These are phyloP conservation scores for Sphaerophoria taeniata DNA, from an alignment of 2,888 invertebrate species.

Conservation along the genomic window DNA sequence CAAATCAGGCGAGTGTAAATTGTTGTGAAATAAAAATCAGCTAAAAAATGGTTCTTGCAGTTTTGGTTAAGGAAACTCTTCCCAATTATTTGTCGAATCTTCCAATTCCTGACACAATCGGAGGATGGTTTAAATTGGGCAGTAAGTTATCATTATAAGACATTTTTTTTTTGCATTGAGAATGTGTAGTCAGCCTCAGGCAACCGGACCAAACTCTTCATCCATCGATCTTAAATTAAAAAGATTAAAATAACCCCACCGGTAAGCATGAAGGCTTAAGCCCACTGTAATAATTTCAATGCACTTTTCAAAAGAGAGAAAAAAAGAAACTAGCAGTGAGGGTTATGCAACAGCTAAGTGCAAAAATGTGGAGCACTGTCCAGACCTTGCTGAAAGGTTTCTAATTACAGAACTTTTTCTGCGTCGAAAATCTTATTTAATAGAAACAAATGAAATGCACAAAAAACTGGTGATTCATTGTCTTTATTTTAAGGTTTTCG, in stretches of 20 bases:
- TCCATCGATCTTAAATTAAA: constrained; percentile 11
- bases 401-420: background rate
- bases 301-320: no score
- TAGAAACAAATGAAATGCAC: no score
- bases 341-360: no score
- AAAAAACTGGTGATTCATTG: background rate
- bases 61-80: constrained; percentile 90
- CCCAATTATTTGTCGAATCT: constrained; percentile 93
- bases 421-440: background rate
- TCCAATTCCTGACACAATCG: constrained; percentile 92
- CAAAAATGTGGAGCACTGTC: no score
- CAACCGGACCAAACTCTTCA: background rate
- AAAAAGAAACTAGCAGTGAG: no score
- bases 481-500: background rate
- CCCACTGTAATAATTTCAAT: no score
- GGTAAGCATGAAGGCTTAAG: background rate
- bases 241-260: background rate
- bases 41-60: constrained; percentile 89
- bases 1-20: constrained; percentile 19
- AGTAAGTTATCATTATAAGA: constrained; percentile 84
- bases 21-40: constrained; percentile 27
- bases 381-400: no score
- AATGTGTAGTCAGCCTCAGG: background rate
- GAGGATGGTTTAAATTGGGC: constrained; percentile 94
- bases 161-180: constrained; percentile 34